Evolutionary conservation across 2,113 vertebrate genomes (phyloP).

Genomic region (Coryphaenoides rupestris): DNA sequence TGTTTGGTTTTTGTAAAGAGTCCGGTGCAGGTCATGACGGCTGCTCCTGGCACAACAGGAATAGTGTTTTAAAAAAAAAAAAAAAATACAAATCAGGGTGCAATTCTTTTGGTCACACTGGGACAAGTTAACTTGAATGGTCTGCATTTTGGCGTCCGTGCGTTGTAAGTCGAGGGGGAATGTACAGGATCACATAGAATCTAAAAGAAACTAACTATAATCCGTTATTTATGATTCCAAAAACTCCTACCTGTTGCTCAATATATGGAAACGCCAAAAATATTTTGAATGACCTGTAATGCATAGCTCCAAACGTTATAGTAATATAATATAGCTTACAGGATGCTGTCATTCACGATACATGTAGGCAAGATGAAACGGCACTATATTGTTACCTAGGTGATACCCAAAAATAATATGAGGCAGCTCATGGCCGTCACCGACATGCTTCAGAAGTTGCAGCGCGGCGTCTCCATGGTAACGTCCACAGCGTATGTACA

Average conservation of each 20-base stretch:
- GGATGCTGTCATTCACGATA: neutral
- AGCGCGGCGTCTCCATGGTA: neutral
- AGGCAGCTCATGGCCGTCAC: neutral
- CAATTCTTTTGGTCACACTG: no score
- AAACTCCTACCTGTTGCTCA: no score
- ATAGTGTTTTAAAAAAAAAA: no score
- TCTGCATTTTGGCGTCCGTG: no score
- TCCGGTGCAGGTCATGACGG: neutral
- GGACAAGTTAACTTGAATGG: no score
- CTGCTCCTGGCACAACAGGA: neutral
- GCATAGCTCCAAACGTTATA: neutral
- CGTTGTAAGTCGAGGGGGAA: no score
- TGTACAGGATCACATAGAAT: no score
- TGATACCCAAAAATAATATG: neutral
- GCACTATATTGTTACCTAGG: slow-evolving; percentile 33
- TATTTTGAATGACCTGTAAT: neutral
- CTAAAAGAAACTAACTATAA: no score
- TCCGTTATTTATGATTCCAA: no score
- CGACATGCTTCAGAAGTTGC: slow-evolving; percentile 1
- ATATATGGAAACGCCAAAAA: no score
- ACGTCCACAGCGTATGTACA: neutral
- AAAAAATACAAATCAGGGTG: no score
- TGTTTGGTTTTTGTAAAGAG: neutral
- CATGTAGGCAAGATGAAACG: slow-evolving; percentile 1
- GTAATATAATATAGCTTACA: neutral